phyloP scores from a whole-genome alignment of 2,888 invertebrate species.

The Ichneumon xanthorius region DNA sequence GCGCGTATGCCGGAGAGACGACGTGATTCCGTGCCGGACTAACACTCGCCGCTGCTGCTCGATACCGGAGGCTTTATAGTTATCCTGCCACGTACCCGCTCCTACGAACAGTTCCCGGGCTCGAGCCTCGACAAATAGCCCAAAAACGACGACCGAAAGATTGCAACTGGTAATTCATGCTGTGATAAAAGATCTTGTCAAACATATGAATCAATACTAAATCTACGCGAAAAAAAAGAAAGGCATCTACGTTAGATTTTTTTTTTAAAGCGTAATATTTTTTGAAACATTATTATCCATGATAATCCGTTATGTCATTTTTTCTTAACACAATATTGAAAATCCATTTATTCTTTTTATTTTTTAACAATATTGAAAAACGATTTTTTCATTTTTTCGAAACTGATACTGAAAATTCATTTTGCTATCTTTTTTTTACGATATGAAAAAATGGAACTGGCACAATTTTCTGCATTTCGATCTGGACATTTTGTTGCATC shows the following conservation, averaged over 20 bases:
- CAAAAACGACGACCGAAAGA: background rate
- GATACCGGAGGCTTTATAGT: background rate
- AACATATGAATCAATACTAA: background rate
- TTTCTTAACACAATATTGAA: too few relatives aligned
- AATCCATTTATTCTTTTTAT: background rate
- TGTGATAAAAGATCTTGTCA: background rate
- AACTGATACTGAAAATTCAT: too few relatives aligned
- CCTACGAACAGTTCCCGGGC: background rate
- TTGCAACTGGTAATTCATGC: background rate
- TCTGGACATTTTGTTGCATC: too few relatives aligned
- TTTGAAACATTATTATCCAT: too few relatives aligned
- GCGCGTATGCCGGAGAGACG: slow-evolving; percentile 21
- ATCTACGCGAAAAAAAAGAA: too few relatives aligned
- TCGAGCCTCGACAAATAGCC: background rate
- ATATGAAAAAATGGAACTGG: too few relatives aligned
- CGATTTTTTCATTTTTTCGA: too few relatives aligned
- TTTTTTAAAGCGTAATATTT: background rate
- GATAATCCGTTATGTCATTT: too few relatives aligned
- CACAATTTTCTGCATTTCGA: too few relatives aligned
- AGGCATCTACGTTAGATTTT: too few relatives aligned
- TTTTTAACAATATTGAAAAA: background rate
- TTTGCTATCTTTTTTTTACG: background rate
- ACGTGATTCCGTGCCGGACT: slow-evolving; percentile 6
- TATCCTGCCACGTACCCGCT: background rate
- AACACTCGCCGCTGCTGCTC: background rate